phyloP scores from a whole-genome alignment of 2,113 vertebrate species.

The Rhynchopsitta pachyrhyncha region DNA sequence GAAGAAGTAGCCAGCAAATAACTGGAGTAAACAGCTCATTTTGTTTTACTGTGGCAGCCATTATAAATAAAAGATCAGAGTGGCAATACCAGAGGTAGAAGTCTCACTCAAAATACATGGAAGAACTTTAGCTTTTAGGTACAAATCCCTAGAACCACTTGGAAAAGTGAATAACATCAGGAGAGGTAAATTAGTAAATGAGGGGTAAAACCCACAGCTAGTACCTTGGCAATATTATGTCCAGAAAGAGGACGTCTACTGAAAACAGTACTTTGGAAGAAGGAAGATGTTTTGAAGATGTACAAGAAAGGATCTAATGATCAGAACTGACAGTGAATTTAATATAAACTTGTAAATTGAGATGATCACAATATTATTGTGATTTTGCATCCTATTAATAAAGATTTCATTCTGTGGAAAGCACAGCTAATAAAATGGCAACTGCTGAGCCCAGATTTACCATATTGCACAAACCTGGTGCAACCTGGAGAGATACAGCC shows the following conservation, averaged over 20 bases:
- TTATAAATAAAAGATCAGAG: not conserved
- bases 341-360: not conserved
- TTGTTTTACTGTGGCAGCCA: not conserved
- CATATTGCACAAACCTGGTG: not conserved
- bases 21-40: not conserved
- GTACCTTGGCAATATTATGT: not conserved
- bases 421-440: not conserved
- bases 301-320: not conserved
- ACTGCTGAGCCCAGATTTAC: not conserved
- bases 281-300: not conserved
- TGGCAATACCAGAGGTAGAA: rapidly evolving
- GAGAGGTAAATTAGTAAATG: not conserved
- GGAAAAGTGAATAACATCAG: not conserved
- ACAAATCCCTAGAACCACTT: not conserved
- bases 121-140: not conserved
- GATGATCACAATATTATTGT: not conserved
- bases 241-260: not conserved
- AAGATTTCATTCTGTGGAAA: not conserved
- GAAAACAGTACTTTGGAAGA: not conserved
- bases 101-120: rapidly evolving
- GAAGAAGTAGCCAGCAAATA: not conserved
- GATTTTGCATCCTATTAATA: not conserved
- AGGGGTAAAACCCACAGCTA: rapidly evolving
- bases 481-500: not conserved
- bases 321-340: slow-evolving; percentile 17